Evolutionary conservation across 2,797 vertebrate species (phyloP), one percentile per base, ranked within the genome.

Genomic region (Pipistrellus nathusii): DNA sequence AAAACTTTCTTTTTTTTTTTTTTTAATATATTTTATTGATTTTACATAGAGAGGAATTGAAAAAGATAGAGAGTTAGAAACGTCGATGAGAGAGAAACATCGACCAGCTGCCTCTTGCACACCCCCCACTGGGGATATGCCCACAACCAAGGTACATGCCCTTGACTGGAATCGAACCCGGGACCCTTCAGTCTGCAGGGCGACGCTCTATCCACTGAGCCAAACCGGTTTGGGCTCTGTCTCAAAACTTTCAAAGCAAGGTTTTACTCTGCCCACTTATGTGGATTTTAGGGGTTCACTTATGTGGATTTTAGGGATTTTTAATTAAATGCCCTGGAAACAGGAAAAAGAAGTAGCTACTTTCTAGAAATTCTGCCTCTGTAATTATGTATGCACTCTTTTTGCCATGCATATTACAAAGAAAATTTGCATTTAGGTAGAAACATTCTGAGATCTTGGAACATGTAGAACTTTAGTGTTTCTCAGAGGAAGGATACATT

Each of bases 361-460:
- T 20, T 90, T 46, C 68, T 48, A 8, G 62, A 84, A 46, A 48
- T 5, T n/a, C 83, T 82, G n/a, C 25, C 15, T 85, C 21, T 71
- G 2, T 73, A 14, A 83, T 68, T 89, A 64, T 55, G 13, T 38
- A 6, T 87, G 68, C 77, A 8, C 21, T 91, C 88, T 66, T 85
- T 93, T 89, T 82, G 66, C 7, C 13, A 21, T 44, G 9, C 17
- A 17, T 76, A 18, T n/a, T 75, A 32, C 8, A 44, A 72, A 88
- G 75, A 87, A 78, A 87, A 71, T 59, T 18, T 95, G 3, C n/a
- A 27, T 87, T 91, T 83, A 41, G 27, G 94, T 75, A 25, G 48
- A 91, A 91, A 73, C 3, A 66, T 75, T 76, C 15, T 23, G 89
- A 72, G 51, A 68, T 41, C 18, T 90, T 90, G 41, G 86, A 80